Evolutionary conservation across 2,113 vertebrate genomes (phyloP).

Genomic region (Malurus alboscapulatus): DNA sequence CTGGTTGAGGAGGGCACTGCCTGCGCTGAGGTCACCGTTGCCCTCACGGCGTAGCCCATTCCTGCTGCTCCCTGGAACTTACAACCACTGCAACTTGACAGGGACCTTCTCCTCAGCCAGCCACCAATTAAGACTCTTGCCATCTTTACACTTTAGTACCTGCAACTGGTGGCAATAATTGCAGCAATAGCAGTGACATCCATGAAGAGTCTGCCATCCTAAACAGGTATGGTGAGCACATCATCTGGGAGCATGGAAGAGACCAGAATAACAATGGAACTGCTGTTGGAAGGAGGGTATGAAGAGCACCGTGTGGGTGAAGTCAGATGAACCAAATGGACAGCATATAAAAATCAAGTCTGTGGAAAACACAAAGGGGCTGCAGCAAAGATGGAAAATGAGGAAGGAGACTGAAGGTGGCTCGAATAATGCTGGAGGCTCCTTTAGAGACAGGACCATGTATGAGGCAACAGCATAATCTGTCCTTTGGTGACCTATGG

Average conservation of each 20-base stretch:
- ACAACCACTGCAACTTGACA: neutral
- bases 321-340: neutral
- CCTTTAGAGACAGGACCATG: neutral
- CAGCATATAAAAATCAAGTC: neutral
- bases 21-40: accelerated
- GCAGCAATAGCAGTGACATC: neutral
- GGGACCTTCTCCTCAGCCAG: neutral
- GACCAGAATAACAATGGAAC: neutral
- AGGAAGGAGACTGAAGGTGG: neutral
- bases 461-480: neutral
- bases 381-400: neutral
- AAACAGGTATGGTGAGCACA: neutral
- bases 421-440: neutral
- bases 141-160: neutral
- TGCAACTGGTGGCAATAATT: neutral
- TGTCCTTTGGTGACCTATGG: neutral
- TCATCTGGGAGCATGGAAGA: neutral
- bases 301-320: neutral
- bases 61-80: neutral
- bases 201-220: neutral
- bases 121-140: neutral
- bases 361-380: accelerated
- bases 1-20: neutral
- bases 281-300: neutral
- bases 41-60: neutral